Conservation (phyloP, 2,797 vertebrate genomes). For the Saxicola maurus region DNA sequence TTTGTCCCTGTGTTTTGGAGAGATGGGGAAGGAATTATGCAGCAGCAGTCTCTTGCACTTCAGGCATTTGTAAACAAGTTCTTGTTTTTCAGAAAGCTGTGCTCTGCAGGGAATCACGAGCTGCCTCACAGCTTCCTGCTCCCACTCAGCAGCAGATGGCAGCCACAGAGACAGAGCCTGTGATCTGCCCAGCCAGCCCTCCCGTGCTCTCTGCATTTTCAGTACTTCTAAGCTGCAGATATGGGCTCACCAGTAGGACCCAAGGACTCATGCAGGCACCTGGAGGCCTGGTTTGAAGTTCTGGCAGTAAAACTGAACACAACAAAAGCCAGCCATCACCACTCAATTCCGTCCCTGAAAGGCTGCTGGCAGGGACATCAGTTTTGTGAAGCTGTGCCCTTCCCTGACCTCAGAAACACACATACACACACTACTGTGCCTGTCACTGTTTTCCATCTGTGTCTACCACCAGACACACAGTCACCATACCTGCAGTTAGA, state of each 20-base stretch:
- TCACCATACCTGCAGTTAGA: neutral
- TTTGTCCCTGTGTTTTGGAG: neutral
- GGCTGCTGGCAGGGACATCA: neutral
- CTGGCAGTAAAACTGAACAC: neutral
- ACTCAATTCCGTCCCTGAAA: neutral
- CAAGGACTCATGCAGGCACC: neutral
- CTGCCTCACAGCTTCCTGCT: neutral
- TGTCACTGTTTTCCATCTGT: neutral
- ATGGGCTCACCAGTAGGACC: rapidly evolving
- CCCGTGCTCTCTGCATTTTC: neutral
- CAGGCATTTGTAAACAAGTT: neutral
- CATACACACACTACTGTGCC: neutral
- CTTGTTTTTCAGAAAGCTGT: neutral
- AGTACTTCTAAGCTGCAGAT: neutral
- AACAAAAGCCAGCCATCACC: neutral
- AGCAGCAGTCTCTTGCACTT: neutral
- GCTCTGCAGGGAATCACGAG: neutral
- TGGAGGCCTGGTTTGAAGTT: neutral
- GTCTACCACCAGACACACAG: neutral
- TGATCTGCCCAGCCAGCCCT: neutral
- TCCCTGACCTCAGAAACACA: neutral
- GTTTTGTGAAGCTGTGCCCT: neutral
- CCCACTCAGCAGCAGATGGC: neutral
- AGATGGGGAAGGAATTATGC: neutral
- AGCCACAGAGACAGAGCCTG: neutral